Conservation (phyloP, 1,140 invertebrate genomes). For the Rhyacophila brunnea region DNA sequence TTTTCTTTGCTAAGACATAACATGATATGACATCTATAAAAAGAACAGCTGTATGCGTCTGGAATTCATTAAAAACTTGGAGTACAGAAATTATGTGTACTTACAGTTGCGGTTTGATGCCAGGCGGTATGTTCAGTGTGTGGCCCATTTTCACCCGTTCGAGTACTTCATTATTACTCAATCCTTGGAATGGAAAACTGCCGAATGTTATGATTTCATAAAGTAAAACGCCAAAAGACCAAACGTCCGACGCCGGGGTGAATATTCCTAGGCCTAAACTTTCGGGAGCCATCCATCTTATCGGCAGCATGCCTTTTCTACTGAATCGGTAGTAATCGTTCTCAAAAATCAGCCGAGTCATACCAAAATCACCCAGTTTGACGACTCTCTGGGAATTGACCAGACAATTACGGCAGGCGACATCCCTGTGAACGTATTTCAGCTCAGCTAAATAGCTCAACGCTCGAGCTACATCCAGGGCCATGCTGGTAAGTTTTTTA, state of each 20-base stretch:
- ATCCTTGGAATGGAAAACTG: constrained; percentile 82
- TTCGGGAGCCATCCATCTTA: constrained; percentile 93
- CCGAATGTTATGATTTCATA: constrained; percentile 88
- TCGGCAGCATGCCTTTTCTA: constrained; percentile 83
- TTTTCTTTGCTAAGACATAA: too few species aligned
- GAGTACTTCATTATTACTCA: constrained; percentile 82
- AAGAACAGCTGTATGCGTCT: too few species aligned
- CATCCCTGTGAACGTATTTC: constrained; percentile 84
- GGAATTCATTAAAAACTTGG: too few species aligned
- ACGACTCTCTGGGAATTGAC: constrained; percentile 78
- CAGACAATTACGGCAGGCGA: constrained; percentile 86
- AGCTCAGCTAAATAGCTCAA: constrained; percentile 76
- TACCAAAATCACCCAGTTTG: constrained; percentile 91
- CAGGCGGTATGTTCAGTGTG: constrained; percentile 68
- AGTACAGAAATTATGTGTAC: constrained; percentile 51
- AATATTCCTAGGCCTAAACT: constrained; percentile 78
- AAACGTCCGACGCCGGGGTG: constrained; percentile 80
- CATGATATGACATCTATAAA: too few species aligned
- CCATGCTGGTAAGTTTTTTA: constrained; percentile 79
- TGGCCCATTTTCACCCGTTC: constrained; percentile 76
- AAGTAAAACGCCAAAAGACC: constrained; percentile 81
- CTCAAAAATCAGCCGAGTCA: constrained; percentile 85
- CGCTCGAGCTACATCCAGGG: constrained; percentile 81
- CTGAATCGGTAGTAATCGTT: constrained; percentile 87
- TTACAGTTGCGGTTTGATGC: constrained; percentile 76